Percentiles rank a stretch among this genome's conserved stretches.
These are phyloP conservation scores for Cactoblastis cactorum DNA, from an alignment of 2,888 invertebrate genomes.

Conservation along the genomic window DNA sequence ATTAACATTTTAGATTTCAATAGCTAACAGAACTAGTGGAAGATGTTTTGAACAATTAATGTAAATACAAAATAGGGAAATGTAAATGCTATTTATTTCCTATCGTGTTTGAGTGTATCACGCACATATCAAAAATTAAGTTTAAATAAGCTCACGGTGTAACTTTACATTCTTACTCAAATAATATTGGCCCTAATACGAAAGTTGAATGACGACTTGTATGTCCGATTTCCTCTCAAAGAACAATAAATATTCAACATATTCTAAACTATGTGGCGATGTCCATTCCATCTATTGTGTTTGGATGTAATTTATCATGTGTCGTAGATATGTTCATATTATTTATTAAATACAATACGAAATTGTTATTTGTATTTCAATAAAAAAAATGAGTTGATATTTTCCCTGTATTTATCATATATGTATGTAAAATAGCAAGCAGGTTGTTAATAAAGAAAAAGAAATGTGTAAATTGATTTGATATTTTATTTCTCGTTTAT, in stretches of 20 bases:
- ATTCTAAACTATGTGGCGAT: conserved; percentile 12
- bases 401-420: background rate
- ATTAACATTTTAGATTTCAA: no score
- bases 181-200: conserved; percentile 5
- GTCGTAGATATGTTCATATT: conserved; percentile 4
- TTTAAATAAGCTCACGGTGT: conserved; percentile 3
- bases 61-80: background rate
- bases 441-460: conserved; percentile 23
- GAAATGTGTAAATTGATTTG: conserved; percentile 37
- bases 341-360: background rate
- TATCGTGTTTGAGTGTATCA: conserved; percentile 8
- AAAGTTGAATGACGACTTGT: conserved; percentile 11
- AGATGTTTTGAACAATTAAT: no score
- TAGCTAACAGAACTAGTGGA: no score
- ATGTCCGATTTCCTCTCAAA: conserved; percentile 1
- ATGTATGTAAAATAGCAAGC: background rate
- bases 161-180: conserved; percentile 10
- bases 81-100: background rate
- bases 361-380: background rate
- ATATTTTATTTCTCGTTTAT: conserved; percentile 67
- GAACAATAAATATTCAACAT: background rate
- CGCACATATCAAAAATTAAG: conserved; percentile 9
- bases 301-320: conserved; percentile 3
- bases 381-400: background rate
- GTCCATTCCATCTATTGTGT: conserved; percentile 7